Percentiles rank a stretch among this genome's conserved stretches.
These are phyloP conservation scores for Augochlora pura DNA, from an alignment of 1,140 invertebrate genomes.

Conservation along the genomic window DNA sequence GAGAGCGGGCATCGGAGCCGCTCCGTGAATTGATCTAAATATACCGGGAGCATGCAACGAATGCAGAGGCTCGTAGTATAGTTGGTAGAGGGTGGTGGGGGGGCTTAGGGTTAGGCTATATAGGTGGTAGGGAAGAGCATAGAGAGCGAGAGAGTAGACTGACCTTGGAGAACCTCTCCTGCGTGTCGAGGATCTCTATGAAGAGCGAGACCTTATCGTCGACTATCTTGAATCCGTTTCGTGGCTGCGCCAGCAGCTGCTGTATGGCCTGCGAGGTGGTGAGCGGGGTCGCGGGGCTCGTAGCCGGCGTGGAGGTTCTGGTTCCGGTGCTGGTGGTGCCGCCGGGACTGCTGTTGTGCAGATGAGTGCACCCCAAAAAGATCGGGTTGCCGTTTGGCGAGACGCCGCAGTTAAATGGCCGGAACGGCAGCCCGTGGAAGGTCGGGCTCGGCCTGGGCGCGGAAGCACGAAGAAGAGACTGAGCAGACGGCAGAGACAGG, in stretches of 20 bases:
- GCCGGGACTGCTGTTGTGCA: slow-evolving; percentile 67
- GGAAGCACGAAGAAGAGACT: slow-evolving; percentile 72
- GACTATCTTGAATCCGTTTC: slow-evolving; percentile 87
- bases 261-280: slow-evolving; percentile 84
- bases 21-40: slow-evolving; percentile 23
- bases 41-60: background rate
- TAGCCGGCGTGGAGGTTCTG: slow-evolving; percentile 76
- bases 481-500: slow-evolving; percentile 76
- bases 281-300: slow-evolving; percentile 81
- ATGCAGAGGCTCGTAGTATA: background rate
- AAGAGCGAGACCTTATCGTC: slow-evolving; percentile 89
- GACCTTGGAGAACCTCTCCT: slow-evolving; percentile 90
- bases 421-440: slow-evolving; percentile 83
- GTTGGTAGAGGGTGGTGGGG: no score
- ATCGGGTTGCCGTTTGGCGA: slow-evolving; percentile 79
- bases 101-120: no score
- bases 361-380: slow-evolving; percentile 79
- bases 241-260: slow-evolving; percentile 84
- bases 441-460: slow-evolving; percentile 82
- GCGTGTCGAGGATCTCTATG: slow-evolving; percentile 89
- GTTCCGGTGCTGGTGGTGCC: slow-evolving; percentile 63
- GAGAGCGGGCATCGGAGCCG: background rate
- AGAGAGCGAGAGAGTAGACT: slow-evolving; percentile 50
- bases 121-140: no score
- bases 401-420: slow-evolving; percentile 78